A percentile compares a stretch with the other conserved stretches of the same genome.
These are phyloP conservation scores for Mirza zaza DNA, from an alignment of 2,113 vertebrate genomes.

Conservation along the genomic window DNA sequence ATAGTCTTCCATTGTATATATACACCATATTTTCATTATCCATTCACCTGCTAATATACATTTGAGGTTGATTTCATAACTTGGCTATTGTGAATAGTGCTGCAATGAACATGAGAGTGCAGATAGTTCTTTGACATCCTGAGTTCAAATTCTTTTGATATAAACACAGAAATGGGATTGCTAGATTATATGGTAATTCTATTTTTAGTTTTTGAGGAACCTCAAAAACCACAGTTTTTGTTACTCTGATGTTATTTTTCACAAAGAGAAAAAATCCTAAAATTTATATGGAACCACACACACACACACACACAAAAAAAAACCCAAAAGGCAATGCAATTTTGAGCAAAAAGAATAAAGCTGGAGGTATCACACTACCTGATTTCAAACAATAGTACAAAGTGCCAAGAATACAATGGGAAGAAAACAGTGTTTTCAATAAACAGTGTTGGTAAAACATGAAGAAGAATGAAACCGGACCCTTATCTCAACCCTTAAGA, in stretches of 20 bases:
- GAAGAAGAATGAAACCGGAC: not conserved
- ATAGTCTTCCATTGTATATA: not conserved
- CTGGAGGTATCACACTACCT: not conserved
- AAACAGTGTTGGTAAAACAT: not conserved
- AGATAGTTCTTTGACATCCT: not conserved
- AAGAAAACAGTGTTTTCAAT: not conserved
- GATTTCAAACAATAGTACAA: not conserved
- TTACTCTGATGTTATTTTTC: not conserved
- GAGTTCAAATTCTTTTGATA: not conserved
- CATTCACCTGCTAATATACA: not conserved
- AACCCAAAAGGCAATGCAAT: not conserved
- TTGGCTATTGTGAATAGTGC: not conserved
- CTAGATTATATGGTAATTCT: not conserved
- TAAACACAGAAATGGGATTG: not conserved
- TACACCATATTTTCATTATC: not conserved
- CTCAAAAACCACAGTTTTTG: not conserved
- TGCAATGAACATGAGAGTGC: not conserved
- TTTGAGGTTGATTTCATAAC: not conserved
- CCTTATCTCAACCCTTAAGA: not conserved
- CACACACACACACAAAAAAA: too few relatives aligned
- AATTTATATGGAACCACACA: not conserved
- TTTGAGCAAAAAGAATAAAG: not conserved
- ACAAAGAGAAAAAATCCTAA: not conserved
- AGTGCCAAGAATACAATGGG: not conserved
- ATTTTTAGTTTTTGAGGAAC: not conserved